phyloP scores from a whole-genome alignment of 2,113 vertebrate genomes.

The Limanda limanda region DNA sequence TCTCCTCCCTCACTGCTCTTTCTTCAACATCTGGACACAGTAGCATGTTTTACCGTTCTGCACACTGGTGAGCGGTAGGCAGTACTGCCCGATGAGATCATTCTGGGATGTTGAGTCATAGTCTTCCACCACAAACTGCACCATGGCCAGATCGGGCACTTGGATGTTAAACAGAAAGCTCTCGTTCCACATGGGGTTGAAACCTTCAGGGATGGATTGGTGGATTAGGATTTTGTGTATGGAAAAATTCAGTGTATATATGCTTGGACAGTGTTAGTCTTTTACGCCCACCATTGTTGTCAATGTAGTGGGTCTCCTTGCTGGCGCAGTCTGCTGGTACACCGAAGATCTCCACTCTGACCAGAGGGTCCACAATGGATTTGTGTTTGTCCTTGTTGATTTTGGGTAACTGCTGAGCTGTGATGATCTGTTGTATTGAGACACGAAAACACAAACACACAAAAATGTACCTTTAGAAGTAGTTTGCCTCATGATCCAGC shows the following conservation, averaged over 20 bases:
- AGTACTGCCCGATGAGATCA: slow-evolving; percentile 91
- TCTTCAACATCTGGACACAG: neutral
- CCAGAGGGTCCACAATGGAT: slow-evolving; percentile 94
- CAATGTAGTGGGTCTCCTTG: slow-evolving; percentile 86
- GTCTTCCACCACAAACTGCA: slow-evolving; percentile 93
- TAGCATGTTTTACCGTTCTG: slow-evolving; percentile 86
- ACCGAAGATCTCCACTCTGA: slow-evolving; percentile 87
- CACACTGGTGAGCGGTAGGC: slow-evolving; percentile 88
- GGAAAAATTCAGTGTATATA: neutral
- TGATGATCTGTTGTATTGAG: slow-evolving; percentile 86
- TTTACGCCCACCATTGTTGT: slow-evolving; percentile 87
- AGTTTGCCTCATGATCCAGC: no score
- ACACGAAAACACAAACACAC: neutral
- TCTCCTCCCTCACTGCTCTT: no score
- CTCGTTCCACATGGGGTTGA: slow-evolving; percentile 92
- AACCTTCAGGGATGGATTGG: slow-evolving; percentile 81
- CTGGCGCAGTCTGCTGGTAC: slow-evolving; percentile 84
- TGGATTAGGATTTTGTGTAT: neutral
- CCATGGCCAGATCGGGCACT: slow-evolving; percentile 88
- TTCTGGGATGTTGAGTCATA: slow-evolving; percentile 89
- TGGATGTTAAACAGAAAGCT: slow-evolving; percentile 85
- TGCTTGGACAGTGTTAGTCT: neutral
- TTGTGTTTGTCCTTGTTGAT: slow-evolving; percentile 89
- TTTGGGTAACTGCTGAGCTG: slow-evolving; percentile 96
- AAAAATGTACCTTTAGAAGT: no score